phyloP scores from a whole-genome alignment of 2,113 vertebrate species.

The Eupsittula cactorum region DNA sequence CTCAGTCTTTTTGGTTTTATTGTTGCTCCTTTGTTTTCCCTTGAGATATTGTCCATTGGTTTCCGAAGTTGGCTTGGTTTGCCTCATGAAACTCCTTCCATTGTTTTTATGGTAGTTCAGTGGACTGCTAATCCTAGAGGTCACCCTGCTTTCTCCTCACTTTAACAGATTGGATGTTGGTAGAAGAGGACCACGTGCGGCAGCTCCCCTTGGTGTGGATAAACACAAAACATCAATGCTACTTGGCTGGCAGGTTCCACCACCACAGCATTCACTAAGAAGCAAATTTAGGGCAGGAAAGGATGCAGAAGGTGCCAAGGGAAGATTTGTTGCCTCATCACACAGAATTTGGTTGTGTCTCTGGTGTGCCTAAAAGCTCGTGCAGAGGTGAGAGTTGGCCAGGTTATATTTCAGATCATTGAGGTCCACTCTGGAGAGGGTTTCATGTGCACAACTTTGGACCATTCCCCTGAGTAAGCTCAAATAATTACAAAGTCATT shows the following conservation, averaged over 20 bases:
- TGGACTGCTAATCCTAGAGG: neutral
- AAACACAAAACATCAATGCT: neutral
- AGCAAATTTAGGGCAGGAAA: neutral
- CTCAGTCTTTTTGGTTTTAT: neutral
- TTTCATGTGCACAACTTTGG: neutral
- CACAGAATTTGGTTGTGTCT: neutral
- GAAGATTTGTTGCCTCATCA: neutral
- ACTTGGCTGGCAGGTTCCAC: neutral
- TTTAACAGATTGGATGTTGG: neutral
- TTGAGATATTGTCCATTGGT: neutral
- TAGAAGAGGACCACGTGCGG: neutral
- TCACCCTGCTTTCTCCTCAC: neutral
- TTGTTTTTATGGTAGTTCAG: neutral
- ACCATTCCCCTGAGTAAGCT: neutral
- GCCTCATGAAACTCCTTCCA: neutral
- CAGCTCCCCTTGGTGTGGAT: neutral
- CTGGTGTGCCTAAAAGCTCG: neutral
- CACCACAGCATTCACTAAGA: neutral
- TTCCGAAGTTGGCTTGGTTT: neutral
- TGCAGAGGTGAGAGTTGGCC: neutral
- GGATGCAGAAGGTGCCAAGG: neutral
- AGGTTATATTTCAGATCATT: neutral
- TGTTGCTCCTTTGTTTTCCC: neutral
- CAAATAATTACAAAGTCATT: slow-evolving; percentile 17
- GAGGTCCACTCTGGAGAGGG: neutral